phyloP scores from a whole-genome alignment of 1,140 invertebrate genomes.

The Drosophila takahashii region DNA sequence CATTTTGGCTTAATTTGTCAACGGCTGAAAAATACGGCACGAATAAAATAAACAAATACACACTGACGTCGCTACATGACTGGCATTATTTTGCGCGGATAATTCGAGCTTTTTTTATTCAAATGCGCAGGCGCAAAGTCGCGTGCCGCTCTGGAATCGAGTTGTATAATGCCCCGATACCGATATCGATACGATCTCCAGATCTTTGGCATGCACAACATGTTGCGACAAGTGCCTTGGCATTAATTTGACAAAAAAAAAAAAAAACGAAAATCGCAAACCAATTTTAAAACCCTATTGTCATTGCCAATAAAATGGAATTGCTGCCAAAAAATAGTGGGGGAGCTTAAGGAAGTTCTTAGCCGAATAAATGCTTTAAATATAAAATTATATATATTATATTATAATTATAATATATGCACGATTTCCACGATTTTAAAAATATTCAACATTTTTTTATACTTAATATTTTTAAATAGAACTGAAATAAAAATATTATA shows the following conservation, averaged over 20 bases:
- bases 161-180: constrained; percentile 18
- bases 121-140: constrained; percentile 49
- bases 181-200: constrained; percentile 10
- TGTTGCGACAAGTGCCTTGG: constrained; percentile 42
- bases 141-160: constrained; percentile 50
- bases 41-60: constrained; percentile 16
- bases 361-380: background rate
- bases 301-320: constrained; percentile 19
- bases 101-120: constrained; percentile 28
- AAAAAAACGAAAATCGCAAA: constrained; percentile 11
- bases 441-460: no score
- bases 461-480: no score
- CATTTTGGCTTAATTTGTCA: constrained; percentile 46
- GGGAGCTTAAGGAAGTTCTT: constrained; percentile 1
- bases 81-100: constrained; percentile 30
- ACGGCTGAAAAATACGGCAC: constrained; percentile 10
- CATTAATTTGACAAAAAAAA: constrained; percentile 37
- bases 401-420: no score
- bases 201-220: constrained; percentile 51
- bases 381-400: no score
- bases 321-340: background rate
- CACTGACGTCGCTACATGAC: constrained; percentile 59
- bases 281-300: constrained; percentile 3
- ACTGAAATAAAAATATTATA: no score
- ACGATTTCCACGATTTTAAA: no score